Conservation (phyloP, 1,140 invertebrate genomes). For the Meloidogyne exigua region DNA sequence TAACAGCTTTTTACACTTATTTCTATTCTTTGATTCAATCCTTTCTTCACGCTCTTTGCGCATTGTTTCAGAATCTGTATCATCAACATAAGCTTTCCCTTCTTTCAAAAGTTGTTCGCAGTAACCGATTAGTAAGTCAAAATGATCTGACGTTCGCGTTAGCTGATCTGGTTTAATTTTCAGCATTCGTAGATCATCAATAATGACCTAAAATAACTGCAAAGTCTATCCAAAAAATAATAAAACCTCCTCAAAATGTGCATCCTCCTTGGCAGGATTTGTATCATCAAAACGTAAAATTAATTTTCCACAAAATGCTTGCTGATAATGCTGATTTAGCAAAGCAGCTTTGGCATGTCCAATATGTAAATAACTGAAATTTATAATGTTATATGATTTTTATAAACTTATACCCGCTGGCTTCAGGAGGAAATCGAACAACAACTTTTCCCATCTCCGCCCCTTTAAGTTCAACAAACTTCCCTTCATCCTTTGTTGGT, state of each 20-base stretch:
- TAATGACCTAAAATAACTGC: conserved; percentile 73
- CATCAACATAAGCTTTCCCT: conserved; percentile 90
- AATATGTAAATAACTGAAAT: conserved; percentile 83
- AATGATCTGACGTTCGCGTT: conserved; percentile 94
- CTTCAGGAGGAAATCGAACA: conserved; percentile 95
- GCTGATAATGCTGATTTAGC: conserved; percentile 94
- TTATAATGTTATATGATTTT: conserved; percentile 30
- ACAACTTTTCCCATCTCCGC: conserved; percentile 92
- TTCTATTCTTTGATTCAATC: conserved; percentile 80
- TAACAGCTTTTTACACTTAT: conserved; percentile 72
- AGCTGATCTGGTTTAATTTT: conserved; percentile 88
- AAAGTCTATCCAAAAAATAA: conserved; percentile 7
- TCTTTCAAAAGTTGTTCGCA: conserved; percentile 85
- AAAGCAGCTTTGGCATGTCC: conserved; percentile 98
- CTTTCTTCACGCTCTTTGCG: conserved; percentile 87
- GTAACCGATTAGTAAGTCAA: conserved; percentile 82
- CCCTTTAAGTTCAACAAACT: conserved; percentile 91
- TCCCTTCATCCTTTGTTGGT: conserved; percentile 74
- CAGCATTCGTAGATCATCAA: conserved; percentile 87
- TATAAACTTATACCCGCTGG: conserved; percentile 74
- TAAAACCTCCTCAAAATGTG: conserved; percentile 85
- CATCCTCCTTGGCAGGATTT: conserved; percentile 97
- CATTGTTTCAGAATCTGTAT: conserved; percentile 90
- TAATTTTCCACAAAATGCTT: conserved; percentile 85
- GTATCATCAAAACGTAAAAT: conserved; percentile 99